Evolutionary conservation across 2,888 invertebrate species (phyloP).

Genomic region (Disparrhopalites patrizii): DNA sequence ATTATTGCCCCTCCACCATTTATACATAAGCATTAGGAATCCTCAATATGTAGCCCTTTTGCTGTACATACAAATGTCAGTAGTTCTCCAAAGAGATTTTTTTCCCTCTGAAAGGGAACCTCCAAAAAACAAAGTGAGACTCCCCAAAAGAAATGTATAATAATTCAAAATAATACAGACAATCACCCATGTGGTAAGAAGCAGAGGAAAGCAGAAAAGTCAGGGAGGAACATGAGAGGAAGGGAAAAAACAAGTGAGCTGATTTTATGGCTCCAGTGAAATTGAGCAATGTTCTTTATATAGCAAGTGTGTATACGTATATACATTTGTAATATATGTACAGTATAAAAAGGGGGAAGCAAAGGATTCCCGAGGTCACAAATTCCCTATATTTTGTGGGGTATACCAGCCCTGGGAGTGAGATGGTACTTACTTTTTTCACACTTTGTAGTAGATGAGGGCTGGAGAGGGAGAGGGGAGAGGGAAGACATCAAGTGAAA

Average conservation of each 20-base stretch:
- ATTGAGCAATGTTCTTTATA: slow-evolving; percentile 19
- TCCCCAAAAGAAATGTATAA: slow-evolving; percentile 1
- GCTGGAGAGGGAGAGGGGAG: not conserved
- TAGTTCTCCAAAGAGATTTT: not conserved
- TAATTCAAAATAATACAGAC: slow-evolving; percentile 32
- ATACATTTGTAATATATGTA: not conserved
- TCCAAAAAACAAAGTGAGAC: not conserved
- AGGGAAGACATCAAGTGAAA: slow-evolving; percentile 3
- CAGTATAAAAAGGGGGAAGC: not conserved
- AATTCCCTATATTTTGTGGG: too few species aligned
- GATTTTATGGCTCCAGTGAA: slow-evolving; percentile 25
- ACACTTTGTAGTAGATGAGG: too few species aligned
- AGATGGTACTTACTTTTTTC: too few species aligned
- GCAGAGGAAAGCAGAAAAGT: not conserved
- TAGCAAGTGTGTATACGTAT: not conserved
- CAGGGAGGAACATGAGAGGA: not conserved
- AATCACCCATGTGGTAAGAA: slow-evolving; percentile 9
- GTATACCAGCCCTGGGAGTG: too few species aligned
- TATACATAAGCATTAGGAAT: slow-evolving; percentile 40
- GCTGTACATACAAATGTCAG: not conserved
- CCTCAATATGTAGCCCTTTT: too few species aligned
- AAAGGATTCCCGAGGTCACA: too few species aligned
- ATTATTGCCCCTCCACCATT: slow-evolving; percentile 43
- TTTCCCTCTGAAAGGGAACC: too few species aligned
- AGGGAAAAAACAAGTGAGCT: slow-evolving; percentile 7